phyloP scores from a whole-genome alignment of 2,113 vertebrate species.

The Planiliza haematocheilus region DNA sequence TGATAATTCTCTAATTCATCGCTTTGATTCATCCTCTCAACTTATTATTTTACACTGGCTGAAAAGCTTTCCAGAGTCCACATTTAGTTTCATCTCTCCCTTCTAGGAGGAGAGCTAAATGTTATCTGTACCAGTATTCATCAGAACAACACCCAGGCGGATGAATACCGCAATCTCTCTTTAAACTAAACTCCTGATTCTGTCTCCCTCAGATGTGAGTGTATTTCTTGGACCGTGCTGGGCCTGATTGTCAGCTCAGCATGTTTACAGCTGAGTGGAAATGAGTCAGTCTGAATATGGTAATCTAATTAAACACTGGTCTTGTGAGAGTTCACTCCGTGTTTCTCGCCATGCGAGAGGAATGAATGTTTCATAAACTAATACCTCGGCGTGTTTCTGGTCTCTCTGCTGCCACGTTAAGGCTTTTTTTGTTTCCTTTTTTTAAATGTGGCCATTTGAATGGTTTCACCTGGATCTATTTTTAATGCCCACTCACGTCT shows the following conservation, averaged over 20 bases:
- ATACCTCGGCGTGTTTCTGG: constrained; percentile 15
- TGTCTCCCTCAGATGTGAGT: constrained; percentile 18
- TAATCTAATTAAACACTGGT: constrained; percentile 68
- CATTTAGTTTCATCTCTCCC: background rate
- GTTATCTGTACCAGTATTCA: background rate
- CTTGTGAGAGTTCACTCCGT: constrained; percentile 45
- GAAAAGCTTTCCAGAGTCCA: background rate
- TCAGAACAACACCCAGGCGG: background rate
- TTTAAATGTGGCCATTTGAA: constrained; percentile 33
- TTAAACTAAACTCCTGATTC: constrained; percentile 16
- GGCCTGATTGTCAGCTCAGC: constrained; percentile 63
- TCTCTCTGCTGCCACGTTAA: constrained; percentile 23
- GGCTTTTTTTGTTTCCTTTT: background rate
- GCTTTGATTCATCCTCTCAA: too few species aligned
- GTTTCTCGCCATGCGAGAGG: constrained; percentile 42
- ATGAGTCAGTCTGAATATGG: constrained; percentile 65
- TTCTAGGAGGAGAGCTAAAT: background rate
- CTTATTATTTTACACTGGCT: too few species aligned
- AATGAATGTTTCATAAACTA: constrained; percentile 61
- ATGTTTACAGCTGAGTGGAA: constrained; percentile 66
- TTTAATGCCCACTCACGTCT: constrained; percentile 36
- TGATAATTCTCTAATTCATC: background rate
- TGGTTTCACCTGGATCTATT: constrained; percentile 48
- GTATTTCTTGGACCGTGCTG: constrained; percentile 35
- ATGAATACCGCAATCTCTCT: background rate